Conservation (phyloP, 2,888 invertebrate species). For the Harpalus rubripes region DNA sequence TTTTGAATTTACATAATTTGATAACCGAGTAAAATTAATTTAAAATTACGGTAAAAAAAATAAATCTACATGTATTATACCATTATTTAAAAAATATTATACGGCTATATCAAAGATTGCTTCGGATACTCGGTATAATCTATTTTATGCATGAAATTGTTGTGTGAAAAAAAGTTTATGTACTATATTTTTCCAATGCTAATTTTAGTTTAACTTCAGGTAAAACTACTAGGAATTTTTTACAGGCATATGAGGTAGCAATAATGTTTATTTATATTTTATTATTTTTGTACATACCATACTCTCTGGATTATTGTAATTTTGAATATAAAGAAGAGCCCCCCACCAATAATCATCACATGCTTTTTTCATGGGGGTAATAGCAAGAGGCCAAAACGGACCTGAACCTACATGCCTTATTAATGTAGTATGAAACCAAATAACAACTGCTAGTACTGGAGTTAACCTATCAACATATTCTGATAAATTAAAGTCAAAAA, state of each 20-base stretch:
- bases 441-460: constrained; percentile 48
- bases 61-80: too few species aligned
- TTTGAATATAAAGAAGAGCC: constrained; percentile 40
- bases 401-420: constrained; percentile 48
- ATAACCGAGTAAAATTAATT: too few species aligned
- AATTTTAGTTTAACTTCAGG: too few species aligned
- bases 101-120: too few species aligned
- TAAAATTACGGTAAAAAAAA: too few species aligned
- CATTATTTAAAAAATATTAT: too few species aligned
- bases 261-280: constrained; percentile 67
- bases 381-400: constrained; percentile 39
- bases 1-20: too few species aligned
- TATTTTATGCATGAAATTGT: too few species aligned
- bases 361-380: background rate
- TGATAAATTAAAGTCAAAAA: background rate
- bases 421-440: constrained; percentile 39
- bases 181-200: too few species aligned
- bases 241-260: too few species aligned
- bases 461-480: constrained; percentile 36
- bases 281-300: constrained; percentile 10
- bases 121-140: too few species aligned
- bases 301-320: constrained; percentile 36
- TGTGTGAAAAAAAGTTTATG: too few species aligned
- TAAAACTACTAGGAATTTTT: background rate
- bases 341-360: constrained; percentile 56